Conservation (phyloP, 2,113 vertebrate genomes). For the Dasyprocta punctata region DNA sequence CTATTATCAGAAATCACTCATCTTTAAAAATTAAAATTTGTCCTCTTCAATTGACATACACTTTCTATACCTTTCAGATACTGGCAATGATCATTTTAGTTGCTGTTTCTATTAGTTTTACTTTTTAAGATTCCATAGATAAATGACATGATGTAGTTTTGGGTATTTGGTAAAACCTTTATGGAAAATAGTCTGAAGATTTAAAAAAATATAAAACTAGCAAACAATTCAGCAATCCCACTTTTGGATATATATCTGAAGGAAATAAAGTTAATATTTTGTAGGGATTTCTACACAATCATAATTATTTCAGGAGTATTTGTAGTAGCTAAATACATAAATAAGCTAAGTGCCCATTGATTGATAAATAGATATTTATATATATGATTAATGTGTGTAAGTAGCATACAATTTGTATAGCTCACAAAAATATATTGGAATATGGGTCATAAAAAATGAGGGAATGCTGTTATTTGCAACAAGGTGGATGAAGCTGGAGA, state of each 20-base stretch:
- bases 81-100: neutral
- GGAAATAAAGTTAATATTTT: neutral
- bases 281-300: neutral
- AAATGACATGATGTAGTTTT: neutral
- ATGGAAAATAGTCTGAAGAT: neutral
- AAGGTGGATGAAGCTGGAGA: neutral
- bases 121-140: neutral
- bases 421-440: neutral
- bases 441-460: neutral
- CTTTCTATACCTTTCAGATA: neutral
- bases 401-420: neutral
- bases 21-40: neutral
- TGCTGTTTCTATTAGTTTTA: neutral
- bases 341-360: neutral
- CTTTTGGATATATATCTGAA: neutral
- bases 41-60: neutral
- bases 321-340: neutral
- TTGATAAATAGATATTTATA: neutral
- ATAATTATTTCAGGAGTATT: neutral
- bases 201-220: neutral
- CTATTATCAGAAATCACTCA: neutral
- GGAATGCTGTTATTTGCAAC: neutral
- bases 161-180: neutral
- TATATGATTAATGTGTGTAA: too few species aligned
- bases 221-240: neutral